phyloP scores from a whole-genome alignment of 2,113 vertebrate genomes.

The Cyphomyrus plagiostoma region DNA sequence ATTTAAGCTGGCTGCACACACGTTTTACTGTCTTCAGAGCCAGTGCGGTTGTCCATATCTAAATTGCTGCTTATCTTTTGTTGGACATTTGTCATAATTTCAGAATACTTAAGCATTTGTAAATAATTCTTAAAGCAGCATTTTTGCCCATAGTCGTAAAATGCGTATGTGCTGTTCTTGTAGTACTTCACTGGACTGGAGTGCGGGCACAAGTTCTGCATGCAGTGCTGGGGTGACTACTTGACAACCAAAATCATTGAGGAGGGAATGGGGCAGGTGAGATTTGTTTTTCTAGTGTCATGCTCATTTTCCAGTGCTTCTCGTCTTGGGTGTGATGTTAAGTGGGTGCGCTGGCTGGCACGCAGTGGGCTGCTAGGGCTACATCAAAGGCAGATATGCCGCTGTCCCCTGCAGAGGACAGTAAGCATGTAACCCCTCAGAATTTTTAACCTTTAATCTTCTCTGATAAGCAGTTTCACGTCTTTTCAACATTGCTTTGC shows the following conservation, averaged over 20 bases:
- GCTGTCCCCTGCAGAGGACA: not conserved
- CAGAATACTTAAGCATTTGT: not conserved
- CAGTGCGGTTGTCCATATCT: not conserved
- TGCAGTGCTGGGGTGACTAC: constrained; percentile 99
- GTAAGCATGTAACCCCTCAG: not conserved
- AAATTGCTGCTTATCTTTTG: not conserved
- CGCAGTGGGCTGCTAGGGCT: not conserved
- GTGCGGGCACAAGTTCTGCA: constrained; percentile 99
- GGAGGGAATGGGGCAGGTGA: constrained; percentile 99
- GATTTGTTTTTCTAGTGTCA: not conserved
- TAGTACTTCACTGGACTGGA: constrained; percentile 98
- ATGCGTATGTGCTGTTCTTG: constrained; percentile 16
- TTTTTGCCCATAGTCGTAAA: not conserved
- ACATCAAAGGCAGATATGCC: not conserved
- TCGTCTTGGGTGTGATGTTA: not conserved
- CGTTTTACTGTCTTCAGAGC: not conserved
- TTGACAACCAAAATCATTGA: constrained; percentile 99
- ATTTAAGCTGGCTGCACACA: not conserved
- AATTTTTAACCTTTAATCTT: not conserved
- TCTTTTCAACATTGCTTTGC: not conserved
- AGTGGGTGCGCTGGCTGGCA: not conserved
- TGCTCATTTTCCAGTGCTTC: not conserved
- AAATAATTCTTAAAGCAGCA: not conserved
- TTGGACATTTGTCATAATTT: not conserved
- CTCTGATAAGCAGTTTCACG: not conserved